phyloP scores from a whole-genome alignment of 2,113 vertebrate species.

The Hoplias malabaricus region DNA sequence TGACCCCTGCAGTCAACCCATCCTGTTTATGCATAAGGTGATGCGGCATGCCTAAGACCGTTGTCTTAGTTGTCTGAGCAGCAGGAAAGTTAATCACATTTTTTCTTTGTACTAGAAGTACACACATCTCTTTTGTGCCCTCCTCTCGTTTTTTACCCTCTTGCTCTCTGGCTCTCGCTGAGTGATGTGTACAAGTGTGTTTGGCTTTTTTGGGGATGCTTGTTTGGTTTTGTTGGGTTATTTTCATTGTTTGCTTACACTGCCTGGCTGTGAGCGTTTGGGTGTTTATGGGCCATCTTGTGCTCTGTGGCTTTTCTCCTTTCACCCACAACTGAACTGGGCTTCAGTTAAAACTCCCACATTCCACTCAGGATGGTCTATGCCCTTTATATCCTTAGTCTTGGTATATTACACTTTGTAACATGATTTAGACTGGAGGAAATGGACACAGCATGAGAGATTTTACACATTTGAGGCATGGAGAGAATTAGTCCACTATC shows the following conservation, averaged over 20 bases:
- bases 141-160: neutral
- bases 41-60: neutral
- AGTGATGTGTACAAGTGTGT: neutral
- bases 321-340: neutral
- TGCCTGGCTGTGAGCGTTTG: conserved; percentile 15
- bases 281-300: neutral
- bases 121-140: conserved; percentile 4
- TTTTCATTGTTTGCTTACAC: conserved; percentile 40
- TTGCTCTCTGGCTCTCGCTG: neutral
- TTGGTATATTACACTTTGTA: neutral
- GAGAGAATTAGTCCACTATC: neutral
- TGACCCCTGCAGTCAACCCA: conserved; percentile 31
- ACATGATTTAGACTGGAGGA: neutral
- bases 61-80: conserved; percentile 16
- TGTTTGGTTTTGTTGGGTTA: conserved; percentile 30
- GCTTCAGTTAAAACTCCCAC: conserved; percentile 3
- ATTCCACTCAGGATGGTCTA: neutral
- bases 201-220: neutral
- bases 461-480: neutral
- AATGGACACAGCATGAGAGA: neutral
- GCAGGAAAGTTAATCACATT: too few species aligned
- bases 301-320: conserved; percentile 16
- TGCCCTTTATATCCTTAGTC: neutral
- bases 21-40: conserved; percentile 50
- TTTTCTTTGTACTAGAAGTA: too few species aligned